These are phyloP conservation scores for Echinometra lucunter DNA, from an alignment of 53 echinoderm and acorn worm species.

Conservation along the genomic window DNA sequence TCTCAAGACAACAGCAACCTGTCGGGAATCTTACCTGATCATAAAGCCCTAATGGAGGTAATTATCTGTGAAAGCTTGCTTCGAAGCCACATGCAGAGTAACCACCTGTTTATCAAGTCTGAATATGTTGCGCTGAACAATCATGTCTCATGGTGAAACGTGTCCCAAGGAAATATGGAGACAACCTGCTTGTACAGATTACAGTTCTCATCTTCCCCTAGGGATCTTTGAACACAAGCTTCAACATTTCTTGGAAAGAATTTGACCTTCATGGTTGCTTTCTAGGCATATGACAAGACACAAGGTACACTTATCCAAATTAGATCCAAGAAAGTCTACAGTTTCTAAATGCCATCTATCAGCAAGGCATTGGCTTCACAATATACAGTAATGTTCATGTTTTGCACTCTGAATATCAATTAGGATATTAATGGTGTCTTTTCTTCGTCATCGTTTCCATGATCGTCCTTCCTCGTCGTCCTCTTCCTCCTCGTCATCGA, in stretches of 20 bases:
- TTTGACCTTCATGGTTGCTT: no score
- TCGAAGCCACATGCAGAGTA: no score
- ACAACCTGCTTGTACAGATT: no score
- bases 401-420: conserved; percentile 56
- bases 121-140: no score
- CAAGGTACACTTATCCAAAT: neutral
- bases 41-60: no score
- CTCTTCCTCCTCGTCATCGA: conserved; percentile 94
- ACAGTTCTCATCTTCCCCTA: no score
- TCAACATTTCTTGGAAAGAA: neutral
- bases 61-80: no score
- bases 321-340: conserved; percentile 17
- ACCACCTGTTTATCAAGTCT: no score
- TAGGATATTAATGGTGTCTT: neutral
- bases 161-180: no score
- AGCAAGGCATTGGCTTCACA: conserved; percentile 52
- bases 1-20: no score
- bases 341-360: neutral
- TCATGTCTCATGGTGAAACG: no score
- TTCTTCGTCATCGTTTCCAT: conserved; percentile 88
- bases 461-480: conserved; percentile 91
- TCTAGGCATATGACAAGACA: neutral
- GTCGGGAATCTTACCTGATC: no score
- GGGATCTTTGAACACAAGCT: neutral
- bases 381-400: conserved; percentile 17